A percentile compares a stretch with the other conserved stretches of the same genome.
These are phyloP conservation scores for Philopedon plagiatum DNA, from an alignment of 2,888 invertebrate genomes.

Conservation along the genomic window DNA sequence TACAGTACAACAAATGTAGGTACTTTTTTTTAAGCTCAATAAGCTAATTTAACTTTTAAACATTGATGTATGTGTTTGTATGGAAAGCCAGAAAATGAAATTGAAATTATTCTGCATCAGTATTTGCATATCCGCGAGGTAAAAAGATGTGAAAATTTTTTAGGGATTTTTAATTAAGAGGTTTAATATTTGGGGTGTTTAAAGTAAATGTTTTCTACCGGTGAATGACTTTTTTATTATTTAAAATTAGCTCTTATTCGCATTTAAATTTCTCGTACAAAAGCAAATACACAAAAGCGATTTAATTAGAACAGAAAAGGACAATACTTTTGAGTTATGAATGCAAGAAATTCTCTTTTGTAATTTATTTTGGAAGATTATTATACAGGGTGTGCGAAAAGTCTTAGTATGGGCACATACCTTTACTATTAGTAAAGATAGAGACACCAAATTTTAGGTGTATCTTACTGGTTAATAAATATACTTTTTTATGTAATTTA, in stretches of 20 bases:
- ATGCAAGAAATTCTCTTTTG: no score
- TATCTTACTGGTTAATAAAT: no score
- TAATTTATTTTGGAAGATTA: no score
- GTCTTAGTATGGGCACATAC: no score
- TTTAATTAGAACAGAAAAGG: not conserved
- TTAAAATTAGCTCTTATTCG: not conserved
- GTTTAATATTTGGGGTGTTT: constrained; percentile 7
- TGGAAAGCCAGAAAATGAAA: not conserved
- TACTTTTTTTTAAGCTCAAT: not conserved
- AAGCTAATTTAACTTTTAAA: not conserved
- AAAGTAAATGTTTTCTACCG: not conserved
- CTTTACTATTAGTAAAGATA: no score
- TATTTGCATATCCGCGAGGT: constrained; percentile 22
- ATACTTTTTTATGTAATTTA: no score
- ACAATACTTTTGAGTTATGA: not conserved
- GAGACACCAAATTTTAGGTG: no score
- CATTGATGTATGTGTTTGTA: not conserved
- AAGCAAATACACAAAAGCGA: not conserved
- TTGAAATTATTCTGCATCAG: constrained; percentile 25
- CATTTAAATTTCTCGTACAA: not conserved
- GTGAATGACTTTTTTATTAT: not conserved
- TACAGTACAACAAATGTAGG: no score
- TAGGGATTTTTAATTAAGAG: constrained; percentile 29
- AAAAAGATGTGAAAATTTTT: constrained; percentile 20
- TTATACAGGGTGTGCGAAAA: no score